Base-by-base conservation (phyloP, 2,797 vertebrate genomes). In the Choloepus didactylus region DNA sequence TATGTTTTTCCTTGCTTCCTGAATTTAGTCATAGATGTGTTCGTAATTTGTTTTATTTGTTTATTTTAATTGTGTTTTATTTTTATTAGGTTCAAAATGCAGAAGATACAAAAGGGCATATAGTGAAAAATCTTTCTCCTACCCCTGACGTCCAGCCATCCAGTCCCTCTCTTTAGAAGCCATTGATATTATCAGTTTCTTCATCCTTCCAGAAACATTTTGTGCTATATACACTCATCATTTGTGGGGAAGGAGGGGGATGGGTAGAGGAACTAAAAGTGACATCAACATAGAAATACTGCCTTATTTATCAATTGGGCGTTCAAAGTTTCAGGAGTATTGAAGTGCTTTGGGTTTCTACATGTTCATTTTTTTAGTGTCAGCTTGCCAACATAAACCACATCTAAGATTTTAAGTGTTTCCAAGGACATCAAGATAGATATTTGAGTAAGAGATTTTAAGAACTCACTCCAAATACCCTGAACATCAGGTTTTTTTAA, bases 31-130 rank as follows among this genome's bases (percentile, higher is more conserved):
- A 56, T 94, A 86, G 35, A 87, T 82, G 76, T 27, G 15, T 54
- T 96, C 35, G 85, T 85, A 82, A 90, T 79, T 93, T 60, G 3
- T 93, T 89, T 89, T 44, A 64, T 70, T 89, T 84, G 5, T 96
- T 79, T 69, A 18, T 84, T 66, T 88, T 72, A 56, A 72, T 75
- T n/a, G 51, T 35, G 66, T 82, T 89, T 66, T 64, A 91, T 82
- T 86, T 84, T 96, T 54, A n/a, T 54, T 27, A 62, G 46, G 5
- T 77, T 92, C 46, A 84, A 70, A 96, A 85, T 91, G 64, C 0
- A n/a, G 82, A 82, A 66, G 9, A 38, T 79, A n/a, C 29, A 44
- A 51, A 87, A 60, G 11, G 9, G 9, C 54, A 60, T 5, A 4
- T n/a, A 76, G n/a, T 59, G 29, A 69, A 83, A 93, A 79, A 12